These are phyloP conservation scores for Tinamus major DNA, from an alignment of 2,797 vertebrate species.

Conservation along the genomic window DNA sequence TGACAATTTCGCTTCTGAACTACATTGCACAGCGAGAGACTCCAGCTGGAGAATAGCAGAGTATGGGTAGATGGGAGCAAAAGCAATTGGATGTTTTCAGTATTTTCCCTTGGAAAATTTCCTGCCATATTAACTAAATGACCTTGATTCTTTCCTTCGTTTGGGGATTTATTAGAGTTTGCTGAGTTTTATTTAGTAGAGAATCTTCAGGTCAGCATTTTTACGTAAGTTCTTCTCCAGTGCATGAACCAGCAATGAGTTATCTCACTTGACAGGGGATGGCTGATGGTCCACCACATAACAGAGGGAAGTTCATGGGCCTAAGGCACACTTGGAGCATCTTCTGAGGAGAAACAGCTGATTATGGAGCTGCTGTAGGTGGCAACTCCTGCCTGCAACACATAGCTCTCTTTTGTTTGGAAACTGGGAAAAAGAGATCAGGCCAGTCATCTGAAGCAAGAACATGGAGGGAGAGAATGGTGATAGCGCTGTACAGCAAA, in stretches of 20 bases:
- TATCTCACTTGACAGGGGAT: background rate
- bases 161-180: too few relatives aligned
- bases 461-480: background rate
- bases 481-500: background rate
- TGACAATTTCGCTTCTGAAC: too few relatives aligned
- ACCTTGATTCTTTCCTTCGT: background rate
- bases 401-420: background rate
- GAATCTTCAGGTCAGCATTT: background rate
- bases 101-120: too few relatives aligned
- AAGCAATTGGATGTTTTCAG: too few relatives aligned
- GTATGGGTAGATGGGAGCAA: too few relatives aligned
- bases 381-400: background rate
- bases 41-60: too few relatives aligned
- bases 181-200: background rate
- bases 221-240: background rate
- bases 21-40: too few relatives aligned
- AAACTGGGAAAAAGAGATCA: background rate
- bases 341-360: too few relatives aligned
- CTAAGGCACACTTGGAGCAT: too few relatives aligned
- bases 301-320: accelerated
- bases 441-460: background rate
- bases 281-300: background rate
- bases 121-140: background rate
- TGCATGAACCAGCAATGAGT: background rate
- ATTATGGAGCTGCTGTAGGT: background rate